A percentile compares a stretch with the other conserved stretches of the same genome.
These are phyloP conservation scores for Armadillidium nasatum DNA, from an alignment of 1,140 invertebrate species.

Conservation along the genomic window DNA sequence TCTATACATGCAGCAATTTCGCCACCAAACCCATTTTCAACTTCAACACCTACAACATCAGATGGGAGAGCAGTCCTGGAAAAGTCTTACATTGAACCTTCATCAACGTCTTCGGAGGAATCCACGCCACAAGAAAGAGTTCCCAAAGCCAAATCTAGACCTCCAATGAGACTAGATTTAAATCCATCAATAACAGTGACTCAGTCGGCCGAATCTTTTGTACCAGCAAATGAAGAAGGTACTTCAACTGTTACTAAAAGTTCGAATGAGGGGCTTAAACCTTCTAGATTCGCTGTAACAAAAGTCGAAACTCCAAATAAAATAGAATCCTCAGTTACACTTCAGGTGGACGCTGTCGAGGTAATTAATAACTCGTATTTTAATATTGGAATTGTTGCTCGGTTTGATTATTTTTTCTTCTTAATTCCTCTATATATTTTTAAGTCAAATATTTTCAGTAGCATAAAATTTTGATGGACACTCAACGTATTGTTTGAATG, in stretches of 20 bases:
- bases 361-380: background rate
- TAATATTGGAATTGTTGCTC: too few relatives aligned
- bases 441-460: too few relatives aligned
- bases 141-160: background rate
- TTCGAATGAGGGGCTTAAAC: conserved; percentile 10
- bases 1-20: too few relatives aligned
- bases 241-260: background rate
- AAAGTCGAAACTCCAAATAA: conserved; percentile 33
- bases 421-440: too few relatives aligned
- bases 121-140: background rate
- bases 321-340: conserved; percentile 29
- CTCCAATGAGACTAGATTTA: conserved; percentile 1
- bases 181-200: background rate
- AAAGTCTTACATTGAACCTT: too few relatives aligned
- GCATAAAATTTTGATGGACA: too few relatives aligned
- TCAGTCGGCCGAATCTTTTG: background rate
- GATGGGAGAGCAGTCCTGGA: too few relatives aligned
- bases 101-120: background rate
- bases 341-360: conserved; percentile 36
- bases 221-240: background rate
- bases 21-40: too few relatives aligned
- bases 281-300: conserved; percentile 38
- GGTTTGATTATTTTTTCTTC: too few relatives aligned
- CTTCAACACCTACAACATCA: too few relatives aligned
- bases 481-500: too few relatives aligned